Evolutionary conservation across 2,888 invertebrate species (phyloP), one percentile per base, ranked within the genome.

Genomic region (Tolmerus cingulatus): DNA sequence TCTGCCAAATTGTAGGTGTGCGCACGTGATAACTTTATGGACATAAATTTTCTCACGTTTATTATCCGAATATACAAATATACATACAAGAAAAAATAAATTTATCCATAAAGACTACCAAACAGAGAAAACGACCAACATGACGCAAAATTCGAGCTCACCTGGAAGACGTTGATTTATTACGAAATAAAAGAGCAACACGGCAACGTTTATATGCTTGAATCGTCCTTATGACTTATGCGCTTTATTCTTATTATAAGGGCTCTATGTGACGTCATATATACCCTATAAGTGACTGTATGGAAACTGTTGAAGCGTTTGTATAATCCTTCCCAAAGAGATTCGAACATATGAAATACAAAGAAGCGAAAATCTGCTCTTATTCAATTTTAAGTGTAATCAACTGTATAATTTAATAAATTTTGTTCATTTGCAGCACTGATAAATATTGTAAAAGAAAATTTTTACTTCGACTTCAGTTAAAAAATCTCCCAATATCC

Each of bases 41-140:
- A 43, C 16, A 78, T 78, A 78, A 78, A 40, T 23, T 78, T 78
- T 43, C 23, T 78, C 78, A 40, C 78, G 23, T 78, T 78, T 43
- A 78, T 43, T 23, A 23, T 23, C 23, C 43, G 8, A n/a, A 51
- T n/a, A 51, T n/a, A 51, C n/a, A 51, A 51, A 46, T 3, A 16
- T 23, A 66, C 27, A 27, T 23, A 12, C n/a, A 66, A 66, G 12
- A 23, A 23, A 66, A 66, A 23, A 1, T 23, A 46, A 46, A 27
- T 66, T 66, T 66, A 43, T 23, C 40, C 23, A 78, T 78, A 46
- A 78, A 78, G 40, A 40, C 40, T 23, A 19, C 5, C 76, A 77
- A 9, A 40, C 40, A 40, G 40, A 12, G 12, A 43, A 78, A 78
- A 78, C 66, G 27, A 23, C 27, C 66, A 27, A 27, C 66, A 12